Evolutionary conservation across 2,797 vertebrate species (phyloP).

Genomic region (Argya squamiceps): DNA sequence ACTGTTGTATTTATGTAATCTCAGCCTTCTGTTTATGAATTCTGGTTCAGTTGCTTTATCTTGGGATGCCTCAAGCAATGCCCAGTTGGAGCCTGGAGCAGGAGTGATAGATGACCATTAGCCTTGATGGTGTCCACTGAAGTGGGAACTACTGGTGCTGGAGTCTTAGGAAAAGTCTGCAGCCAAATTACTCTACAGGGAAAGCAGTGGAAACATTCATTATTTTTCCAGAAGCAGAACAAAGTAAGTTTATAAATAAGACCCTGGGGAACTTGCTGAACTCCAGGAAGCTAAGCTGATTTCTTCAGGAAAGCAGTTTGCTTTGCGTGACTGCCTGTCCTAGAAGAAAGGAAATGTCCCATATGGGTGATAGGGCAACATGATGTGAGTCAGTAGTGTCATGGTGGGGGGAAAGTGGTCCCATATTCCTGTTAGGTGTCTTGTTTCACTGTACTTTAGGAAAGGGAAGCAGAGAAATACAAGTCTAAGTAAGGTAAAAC

Average conservation of each 20-base stretch:
- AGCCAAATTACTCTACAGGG: neutral
- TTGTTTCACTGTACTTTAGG: neutral
- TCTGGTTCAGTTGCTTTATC: neutral
- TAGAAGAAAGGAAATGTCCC: neutral
- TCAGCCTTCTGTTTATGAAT: neutral
- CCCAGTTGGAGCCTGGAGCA: fast-evolving
- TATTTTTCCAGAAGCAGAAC: neutral
- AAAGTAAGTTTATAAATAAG: neutral
- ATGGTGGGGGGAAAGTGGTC: neutral
- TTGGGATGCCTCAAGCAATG: neutral
- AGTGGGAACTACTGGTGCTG: neutral
- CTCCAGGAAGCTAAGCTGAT: neutral
- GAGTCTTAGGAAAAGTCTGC: neutral
- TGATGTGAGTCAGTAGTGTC: neutral
- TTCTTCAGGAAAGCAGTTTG: neutral
- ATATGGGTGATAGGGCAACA: neutral
- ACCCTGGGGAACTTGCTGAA: neutral
- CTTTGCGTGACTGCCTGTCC: neutral
- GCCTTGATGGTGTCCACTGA: neutral
- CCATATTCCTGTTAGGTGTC: neutral
- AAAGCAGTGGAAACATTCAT: neutral
- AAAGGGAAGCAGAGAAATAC: neutral
- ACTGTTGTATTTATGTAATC: neutral
- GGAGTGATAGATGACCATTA: neutral
- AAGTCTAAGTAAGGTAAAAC: neutral